These are phyloP conservation scores for Tragelaphus imberbis DNA, from an alignment of 2,113 vertebrate species.

Conservation along the genomic window DNA sequence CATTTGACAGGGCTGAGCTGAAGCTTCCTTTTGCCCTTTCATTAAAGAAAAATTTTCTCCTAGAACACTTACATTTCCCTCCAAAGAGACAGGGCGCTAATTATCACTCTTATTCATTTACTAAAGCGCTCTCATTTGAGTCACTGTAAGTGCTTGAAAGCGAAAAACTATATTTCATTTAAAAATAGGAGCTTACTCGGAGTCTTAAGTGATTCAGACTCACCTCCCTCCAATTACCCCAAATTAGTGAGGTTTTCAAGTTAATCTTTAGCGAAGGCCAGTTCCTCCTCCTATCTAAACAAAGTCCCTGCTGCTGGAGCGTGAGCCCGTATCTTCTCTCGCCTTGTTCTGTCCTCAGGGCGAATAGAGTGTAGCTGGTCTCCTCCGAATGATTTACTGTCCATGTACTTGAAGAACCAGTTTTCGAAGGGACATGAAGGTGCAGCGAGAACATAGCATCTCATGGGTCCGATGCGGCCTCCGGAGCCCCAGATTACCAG, in stretches of 20 bases:
- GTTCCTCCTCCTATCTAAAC: constrained; percentile 50
- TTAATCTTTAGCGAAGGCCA: constrained; percentile 49
- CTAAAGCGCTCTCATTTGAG: constrained; percentile 56
- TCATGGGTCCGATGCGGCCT: not conserved
- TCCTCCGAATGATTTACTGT: not conserved
- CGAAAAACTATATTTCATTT: constrained; percentile 60
- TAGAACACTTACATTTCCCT: constrained; percentile 38
- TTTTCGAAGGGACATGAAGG: not conserved
- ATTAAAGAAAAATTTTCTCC: constrained; percentile 21
- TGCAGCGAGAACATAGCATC: not conserved
- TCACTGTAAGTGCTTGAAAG: constrained; percentile 60
- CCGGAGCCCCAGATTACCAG: not conserved
- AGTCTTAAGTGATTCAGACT: constrained; percentile 59
- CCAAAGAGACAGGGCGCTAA: constrained; percentile 66
- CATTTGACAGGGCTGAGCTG: constrained; percentile 11
- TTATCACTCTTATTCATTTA: constrained; percentile 65
- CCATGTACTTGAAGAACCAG: not conserved
- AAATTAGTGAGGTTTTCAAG: constrained; percentile 59
- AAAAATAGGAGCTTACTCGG: constrained; percentile 59
- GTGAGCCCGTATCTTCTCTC: not conserved
- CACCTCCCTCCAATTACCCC: constrained; percentile 65
- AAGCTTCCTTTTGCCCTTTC: constrained; percentile 31
- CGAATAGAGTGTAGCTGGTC: not conserved
- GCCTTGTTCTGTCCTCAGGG: not conserved
- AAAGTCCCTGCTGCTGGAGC: not conserved